Evolutionary conservation across 2,113 vertebrate genomes (phyloP).

Genomic region (Oryzias woworae): DNA sequence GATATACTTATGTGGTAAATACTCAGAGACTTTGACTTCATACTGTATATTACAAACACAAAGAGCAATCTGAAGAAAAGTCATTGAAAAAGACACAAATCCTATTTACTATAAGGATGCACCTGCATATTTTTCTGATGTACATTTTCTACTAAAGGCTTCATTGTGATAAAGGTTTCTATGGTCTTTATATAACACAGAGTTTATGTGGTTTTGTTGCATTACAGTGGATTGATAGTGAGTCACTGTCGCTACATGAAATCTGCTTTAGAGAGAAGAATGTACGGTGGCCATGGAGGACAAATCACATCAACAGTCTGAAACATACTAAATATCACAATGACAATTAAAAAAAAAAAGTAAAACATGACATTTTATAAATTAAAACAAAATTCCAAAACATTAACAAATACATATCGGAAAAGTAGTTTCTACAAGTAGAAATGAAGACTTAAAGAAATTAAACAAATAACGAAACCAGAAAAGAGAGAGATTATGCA

Average conservation of each 20-base stretch:
- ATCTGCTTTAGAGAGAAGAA: slow-evolving; percentile 63
- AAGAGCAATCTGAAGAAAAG: slow-evolving; percentile 58
- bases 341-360: no score
- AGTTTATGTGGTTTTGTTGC: slow-evolving; percentile 70
- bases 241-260: slow-evolving; percentile 61
- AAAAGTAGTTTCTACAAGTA: no score
- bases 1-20: slow-evolving; percentile 81
- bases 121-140: slow-evolving; percentile 83
- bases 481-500: no score
- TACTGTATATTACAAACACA: slow-evolving; percentile 72
- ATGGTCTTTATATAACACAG: slow-evolving; percentile 80
- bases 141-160: slow-evolving; percentile 82
- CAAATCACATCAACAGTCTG: no score
- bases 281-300: not conserved
- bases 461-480: no score
- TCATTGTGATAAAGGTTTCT: slow-evolving; percentile 82
- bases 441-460: no score
- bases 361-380: no score
- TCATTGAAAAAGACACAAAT: slow-evolving; percentile 62
- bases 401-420: no score
- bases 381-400: no score
- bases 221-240: slow-evolving; percentile 65
- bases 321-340: no score
- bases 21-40: slow-evolving; percentile 88
- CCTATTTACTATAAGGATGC: slow-evolving; percentile 75